Base-by-base conservation (phyloP, 2,888 invertebrate species). In the Archaeoteleia sp. region DNA sequence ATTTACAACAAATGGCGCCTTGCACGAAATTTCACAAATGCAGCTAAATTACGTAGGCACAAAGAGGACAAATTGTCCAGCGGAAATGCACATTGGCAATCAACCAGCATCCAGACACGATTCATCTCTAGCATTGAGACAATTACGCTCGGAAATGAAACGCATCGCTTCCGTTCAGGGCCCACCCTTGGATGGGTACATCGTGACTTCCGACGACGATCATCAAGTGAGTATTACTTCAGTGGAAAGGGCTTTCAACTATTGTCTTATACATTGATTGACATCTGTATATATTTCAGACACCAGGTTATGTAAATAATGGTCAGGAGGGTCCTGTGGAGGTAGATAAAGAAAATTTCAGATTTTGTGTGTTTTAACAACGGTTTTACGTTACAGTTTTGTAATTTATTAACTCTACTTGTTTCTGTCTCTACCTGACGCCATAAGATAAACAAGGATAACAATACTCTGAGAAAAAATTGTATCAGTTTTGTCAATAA, bases 181-280 rank as follows among this genome's bases (percentile, higher is more conserved):
- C 6, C 81, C 85, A 14, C 78, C 86, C 1, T 80, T 92, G 5
- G 90, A 94, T 76, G 95, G 93, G 0, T 94, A 93, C 75, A 88
- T 95, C 49, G 86, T 95, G 48, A 92, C 94, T 43, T 91, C 91
- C 46, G 91, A 90, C 63, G 95, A 95, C 81, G 94, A 93, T 77
- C 95, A 95, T 86, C 91, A 92, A 89, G 92, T 92, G 55, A 32
- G 29, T 57, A 54, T 40, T 6, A 2, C 9, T 54, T 40, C n/a
- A 10, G 2, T 17, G 1, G 12, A 9, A 40, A 12, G 40, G 6
- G 7, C 15, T 32, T 13, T 20, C 14, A n/a, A 9, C 17, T 15
- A 7, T n/a, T n/a, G n/a, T 45, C 30, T 32, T 15, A n/a, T 34
- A 25, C 17, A 7, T 68, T 70, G 25, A 53, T n/a, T n/a, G n/a